These are phyloP conservation scores for Gouania willdenowi DNA, from an alignment of 2,797 vertebrate genomes.

Conservation along the genomic window DNA sequence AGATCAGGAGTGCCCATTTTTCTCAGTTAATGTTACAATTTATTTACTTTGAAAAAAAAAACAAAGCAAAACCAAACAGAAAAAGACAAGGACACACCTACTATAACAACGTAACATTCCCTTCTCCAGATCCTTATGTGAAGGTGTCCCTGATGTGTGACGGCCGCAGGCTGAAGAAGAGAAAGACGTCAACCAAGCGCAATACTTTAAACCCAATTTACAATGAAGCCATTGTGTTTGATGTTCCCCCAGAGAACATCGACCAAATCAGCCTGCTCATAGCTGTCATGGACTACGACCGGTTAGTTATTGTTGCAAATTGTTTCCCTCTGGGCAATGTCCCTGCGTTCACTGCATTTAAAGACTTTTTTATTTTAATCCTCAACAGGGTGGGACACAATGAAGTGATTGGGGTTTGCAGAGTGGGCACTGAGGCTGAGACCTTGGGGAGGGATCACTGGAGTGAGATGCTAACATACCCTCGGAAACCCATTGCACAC, in stretches of 20 bases:
- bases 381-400: slow-evolving; percentile 97
- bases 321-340: neutral
- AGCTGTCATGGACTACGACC: slow-evolving; percentile 98
- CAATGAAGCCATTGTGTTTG: slow-evolving; percentile 99
- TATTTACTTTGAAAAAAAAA: too few relatives aligned
- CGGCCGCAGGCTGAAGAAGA: slow-evolving; percentile 92
- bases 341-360: neutral
- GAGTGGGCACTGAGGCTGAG: slow-evolving; percentile 90
- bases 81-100: too few relatives aligned
- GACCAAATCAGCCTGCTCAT: slow-evolving; percentile 96
- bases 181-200: slow-evolving; percentile 97
- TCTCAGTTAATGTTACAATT: too few relatives aligned
- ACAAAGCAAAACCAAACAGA: neutral
- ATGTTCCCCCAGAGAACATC: slow-evolving; percentile 96
- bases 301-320: slow-evolving; percentile 75
- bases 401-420: slow-evolving; percentile 95
- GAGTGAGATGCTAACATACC: slow-evolving; percentile 95
- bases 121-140: slow-evolving; percentile 73
- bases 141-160: slow-evolving; percentile 97
- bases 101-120: too few relatives aligned
- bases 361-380: slow-evolving; percentile 37
- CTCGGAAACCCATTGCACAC: slow-evolving; percentile 95
- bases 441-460: slow-evolving; percentile 94
- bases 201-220: slow-evolving; percentile 96
- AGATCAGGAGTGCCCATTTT: too few relatives aligned